Evolutionary conservation across 1,140 invertebrate species (phyloP).

Genomic region (Drosophila willistoni): DNA sequence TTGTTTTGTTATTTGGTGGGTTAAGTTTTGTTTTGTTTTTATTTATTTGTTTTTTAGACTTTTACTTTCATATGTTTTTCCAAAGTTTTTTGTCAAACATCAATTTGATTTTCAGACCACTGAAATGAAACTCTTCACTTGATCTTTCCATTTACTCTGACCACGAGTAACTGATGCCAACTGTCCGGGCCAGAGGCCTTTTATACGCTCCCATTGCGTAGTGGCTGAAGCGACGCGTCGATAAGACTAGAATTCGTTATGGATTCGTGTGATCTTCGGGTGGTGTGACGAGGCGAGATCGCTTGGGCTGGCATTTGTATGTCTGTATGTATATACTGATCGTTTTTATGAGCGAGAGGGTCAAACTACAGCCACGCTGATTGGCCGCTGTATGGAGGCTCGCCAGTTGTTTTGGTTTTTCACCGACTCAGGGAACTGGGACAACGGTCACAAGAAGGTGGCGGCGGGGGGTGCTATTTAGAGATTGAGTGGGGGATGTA

Average conservation of each 20-base stretch:
- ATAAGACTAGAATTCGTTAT: conserved; percentile 62
- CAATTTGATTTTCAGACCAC: conserved; percentile 80
- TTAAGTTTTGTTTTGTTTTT: conserved; percentile 15
- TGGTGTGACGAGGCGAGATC: conserved; percentile 31
- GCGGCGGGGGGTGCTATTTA: background rate
- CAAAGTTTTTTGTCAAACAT: conserved; percentile 82
- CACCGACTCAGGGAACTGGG: background rate
- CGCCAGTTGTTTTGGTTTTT: conserved; percentile 79
- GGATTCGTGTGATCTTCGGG: conserved; percentile 26
- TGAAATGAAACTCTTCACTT: conserved; percentile 81
- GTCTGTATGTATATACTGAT: background rate
- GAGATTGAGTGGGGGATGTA: background rate
- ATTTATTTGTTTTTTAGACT: conserved; percentile 12
- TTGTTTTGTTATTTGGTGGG: conserved; percentile 8
- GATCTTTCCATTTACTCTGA: conserved; percentile 83
- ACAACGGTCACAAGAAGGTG: background rate
- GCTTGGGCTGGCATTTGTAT: background rate
- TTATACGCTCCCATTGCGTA: conserved; percentile 57
- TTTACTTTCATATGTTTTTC: conserved; percentile 76
- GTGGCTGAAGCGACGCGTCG: conserved; percentile 28
- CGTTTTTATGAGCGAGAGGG: conserved; percentile 43
- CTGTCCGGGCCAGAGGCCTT: conserved; percentile 46
- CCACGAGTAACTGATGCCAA: conserved; percentile 79
- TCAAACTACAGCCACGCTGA: conserved; percentile 63
- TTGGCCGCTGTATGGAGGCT: conserved; percentile 65